Conservation (phyloP, 2,888 invertebrate species). For the Synergus itoensis region DNA sequence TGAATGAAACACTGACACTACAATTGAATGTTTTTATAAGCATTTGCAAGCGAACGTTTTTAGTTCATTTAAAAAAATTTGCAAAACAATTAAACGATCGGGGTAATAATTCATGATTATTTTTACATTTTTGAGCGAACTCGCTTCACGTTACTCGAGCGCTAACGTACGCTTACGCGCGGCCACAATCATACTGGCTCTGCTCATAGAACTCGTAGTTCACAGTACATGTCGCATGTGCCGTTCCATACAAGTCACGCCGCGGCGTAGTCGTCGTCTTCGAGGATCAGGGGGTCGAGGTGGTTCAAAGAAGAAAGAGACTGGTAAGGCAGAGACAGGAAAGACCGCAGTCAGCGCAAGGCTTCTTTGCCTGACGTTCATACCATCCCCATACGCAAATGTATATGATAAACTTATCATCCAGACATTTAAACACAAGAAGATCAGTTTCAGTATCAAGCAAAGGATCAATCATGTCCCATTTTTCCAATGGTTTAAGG, state of each 20-base stretch:
- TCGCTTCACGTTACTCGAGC: not conserved
- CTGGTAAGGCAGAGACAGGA: conserved; percentile 42
- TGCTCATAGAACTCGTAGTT: conserved; percentile 47
- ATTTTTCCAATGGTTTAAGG: too few species aligned
- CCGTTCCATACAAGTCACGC: conserved; percentile 53
- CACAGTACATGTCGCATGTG: conserved; percentile 62
- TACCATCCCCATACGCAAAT: conserved; percentile 56
- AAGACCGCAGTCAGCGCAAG: conserved; percentile 40
- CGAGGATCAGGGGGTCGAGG: conserved; percentile 54
- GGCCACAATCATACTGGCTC: conserved; percentile 57
- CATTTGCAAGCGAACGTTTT: too few species aligned
- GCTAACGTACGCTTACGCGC: conserved; percentile 45
- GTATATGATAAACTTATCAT: conserved; percentile 17
- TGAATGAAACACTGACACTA: not conserved
- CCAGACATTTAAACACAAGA: conserved; percentile 11
- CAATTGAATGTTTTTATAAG: not conserved
- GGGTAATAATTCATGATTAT: not conserved
- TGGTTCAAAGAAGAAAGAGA: conserved; percentile 52
- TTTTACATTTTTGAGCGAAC: not conserved
- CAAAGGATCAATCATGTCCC: too few species aligned
- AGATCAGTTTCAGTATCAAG: not conserved
- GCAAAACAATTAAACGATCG: not conserved
- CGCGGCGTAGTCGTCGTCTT: conserved; percentile 52
- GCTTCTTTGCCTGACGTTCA: conserved; percentile 50
- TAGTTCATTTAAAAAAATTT: not conserved